phyloP scores from a whole-genome alignment of 1,140 invertebrate genomes.

The Nasonia giraulti region DNA sequence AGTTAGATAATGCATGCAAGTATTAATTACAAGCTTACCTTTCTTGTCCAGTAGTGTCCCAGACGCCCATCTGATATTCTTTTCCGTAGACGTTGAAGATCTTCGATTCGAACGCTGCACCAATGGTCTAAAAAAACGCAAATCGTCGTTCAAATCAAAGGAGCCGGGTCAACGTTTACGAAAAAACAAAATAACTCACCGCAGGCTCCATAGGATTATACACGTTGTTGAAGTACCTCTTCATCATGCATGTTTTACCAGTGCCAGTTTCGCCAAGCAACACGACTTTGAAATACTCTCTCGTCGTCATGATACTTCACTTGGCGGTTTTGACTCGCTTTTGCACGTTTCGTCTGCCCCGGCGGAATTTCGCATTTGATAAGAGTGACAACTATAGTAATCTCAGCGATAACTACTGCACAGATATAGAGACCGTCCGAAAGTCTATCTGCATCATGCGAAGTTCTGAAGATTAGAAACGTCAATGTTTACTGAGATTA shows the following conservation, averaged over 20 bases:
- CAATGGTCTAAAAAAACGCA: slow-evolving; percentile 78
- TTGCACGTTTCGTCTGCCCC: no score
- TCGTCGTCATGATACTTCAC: slow-evolving; percentile 61
- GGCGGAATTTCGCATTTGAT: no score
- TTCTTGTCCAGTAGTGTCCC: slow-evolving; percentile 85
- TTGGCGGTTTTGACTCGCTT: no score
- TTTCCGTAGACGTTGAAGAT: slow-evolving; percentile 75
- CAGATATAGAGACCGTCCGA: no score
- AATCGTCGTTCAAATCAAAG: neutral
- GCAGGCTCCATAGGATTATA: slow-evolving; percentile 72
- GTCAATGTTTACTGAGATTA: no score
- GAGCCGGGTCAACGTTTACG: neutral
- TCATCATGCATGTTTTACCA: slow-evolving; percentile 78
- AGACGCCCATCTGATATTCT: slow-evolving; percentile 79
- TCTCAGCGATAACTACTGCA: no score
- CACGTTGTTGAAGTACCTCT: slow-evolving; percentile 75
- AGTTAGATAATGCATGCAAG: neutral
- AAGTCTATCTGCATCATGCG: no score
- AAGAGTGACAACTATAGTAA: no score
- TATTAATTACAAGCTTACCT: slow-evolving; percentile 66
- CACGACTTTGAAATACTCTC: slow-evolving; percentile 78
- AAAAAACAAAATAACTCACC: slow-evolving; percentile 56
- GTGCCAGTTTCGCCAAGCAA: slow-evolving; percentile 76
- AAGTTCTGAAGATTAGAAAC: no score
- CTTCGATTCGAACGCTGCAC: slow-evolving; percentile 81